These are phyloP conservation scores for Amblyjoppa proteus DNA, from an alignment of 2,888 invertebrate genomes.

Conservation along the genomic window DNA sequence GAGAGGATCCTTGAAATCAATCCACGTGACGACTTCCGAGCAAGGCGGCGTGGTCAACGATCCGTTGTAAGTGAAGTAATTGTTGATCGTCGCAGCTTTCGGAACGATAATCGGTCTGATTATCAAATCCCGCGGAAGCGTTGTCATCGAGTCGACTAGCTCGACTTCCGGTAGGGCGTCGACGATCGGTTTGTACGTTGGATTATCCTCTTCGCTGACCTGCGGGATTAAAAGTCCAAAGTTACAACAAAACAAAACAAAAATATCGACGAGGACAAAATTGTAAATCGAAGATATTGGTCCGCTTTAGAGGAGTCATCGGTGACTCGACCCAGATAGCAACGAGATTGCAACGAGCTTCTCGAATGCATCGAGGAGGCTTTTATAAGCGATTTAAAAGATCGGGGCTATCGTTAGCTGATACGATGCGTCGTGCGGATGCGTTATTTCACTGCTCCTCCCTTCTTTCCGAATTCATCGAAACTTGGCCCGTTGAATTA, in stretches of 20 bases:
- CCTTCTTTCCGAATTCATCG: background rate
- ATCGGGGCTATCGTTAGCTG: background rate
- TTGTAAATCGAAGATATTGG: background rate
- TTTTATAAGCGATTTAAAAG: constrained; percentile 10
- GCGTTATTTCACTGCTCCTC: background rate
- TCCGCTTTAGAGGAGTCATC: background rate
- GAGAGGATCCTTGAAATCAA: constrained; percentile 92
- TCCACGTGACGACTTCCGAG: constrained; percentile 94
- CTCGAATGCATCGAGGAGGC: background rate
- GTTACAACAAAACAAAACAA: background rate
- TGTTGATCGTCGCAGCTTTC: constrained; percentile 80
- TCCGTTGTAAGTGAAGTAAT: constrained; percentile 94
- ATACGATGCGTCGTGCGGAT: background rate
- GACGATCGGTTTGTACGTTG: constrained; percentile 84
- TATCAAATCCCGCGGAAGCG: constrained; percentile 86
- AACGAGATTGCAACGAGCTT: background rate
- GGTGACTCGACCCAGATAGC: background rate
- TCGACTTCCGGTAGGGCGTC: constrained; percentile 87
- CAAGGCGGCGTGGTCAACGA: constrained; percentile 95
- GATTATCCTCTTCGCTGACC: constrained; percentile 78
- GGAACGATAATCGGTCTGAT: constrained; percentile 86
- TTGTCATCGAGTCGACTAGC: constrained; percentile 86
- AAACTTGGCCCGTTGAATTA: background rate
- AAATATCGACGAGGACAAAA: background rate
- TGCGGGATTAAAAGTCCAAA: constrained; percentile 67